Percentiles rank a stretch among this genome's conserved stretches.
These are phyloP conservation scores for Priapulus caudatus DNA, from an alignment of 2,888 invertebrate species.

Conservation along the genomic window DNA sequence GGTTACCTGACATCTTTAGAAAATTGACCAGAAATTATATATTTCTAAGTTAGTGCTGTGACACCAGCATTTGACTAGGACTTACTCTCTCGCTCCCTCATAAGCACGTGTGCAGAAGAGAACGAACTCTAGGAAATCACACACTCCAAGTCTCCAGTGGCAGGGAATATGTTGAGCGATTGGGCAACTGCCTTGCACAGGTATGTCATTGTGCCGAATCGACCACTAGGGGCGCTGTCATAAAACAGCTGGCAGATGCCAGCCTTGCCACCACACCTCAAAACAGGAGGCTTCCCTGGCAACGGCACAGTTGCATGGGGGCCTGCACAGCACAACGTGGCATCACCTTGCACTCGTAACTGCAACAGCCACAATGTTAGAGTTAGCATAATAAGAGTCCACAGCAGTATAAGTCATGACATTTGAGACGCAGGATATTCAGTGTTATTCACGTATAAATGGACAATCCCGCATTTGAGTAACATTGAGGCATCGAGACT, in stretches of 20 bases:
- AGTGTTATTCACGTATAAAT: no score
- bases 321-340: slow-evolving; percentile 74
- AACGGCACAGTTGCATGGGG: slow-evolving; percentile 19
- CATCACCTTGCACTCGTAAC: slow-evolving; percentile 77
- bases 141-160: slow-evolving; percentile 1
- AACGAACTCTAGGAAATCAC: background rate
- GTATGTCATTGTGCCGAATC: slow-evolving; percentile 95
- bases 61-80: no score
- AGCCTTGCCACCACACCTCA: slow-evolving; percentile 73
- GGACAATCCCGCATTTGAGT: no score
- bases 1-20: no score
- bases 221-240: slow-evolving; percentile 94
- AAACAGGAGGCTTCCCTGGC: slow-evolving; percentile 41
- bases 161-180: slow-evolving; percentile 17
- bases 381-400: no score
- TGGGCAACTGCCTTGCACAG: slow-evolving; percentile 45
- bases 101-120: no score
- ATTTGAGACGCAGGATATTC: no score
- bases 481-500: no score
- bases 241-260: slow-evolving; percentile 93
- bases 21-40: no score
- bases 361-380: slow-evolving; percentile 38
- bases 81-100: no score
- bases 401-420: no score
- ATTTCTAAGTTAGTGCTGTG: no score